Percentiles rank a stretch among this genome's conserved stretches.
phyloP scores from a whole-genome alignment of 2,888 invertebrate genomes.

The Chesias legatella region DNA sequence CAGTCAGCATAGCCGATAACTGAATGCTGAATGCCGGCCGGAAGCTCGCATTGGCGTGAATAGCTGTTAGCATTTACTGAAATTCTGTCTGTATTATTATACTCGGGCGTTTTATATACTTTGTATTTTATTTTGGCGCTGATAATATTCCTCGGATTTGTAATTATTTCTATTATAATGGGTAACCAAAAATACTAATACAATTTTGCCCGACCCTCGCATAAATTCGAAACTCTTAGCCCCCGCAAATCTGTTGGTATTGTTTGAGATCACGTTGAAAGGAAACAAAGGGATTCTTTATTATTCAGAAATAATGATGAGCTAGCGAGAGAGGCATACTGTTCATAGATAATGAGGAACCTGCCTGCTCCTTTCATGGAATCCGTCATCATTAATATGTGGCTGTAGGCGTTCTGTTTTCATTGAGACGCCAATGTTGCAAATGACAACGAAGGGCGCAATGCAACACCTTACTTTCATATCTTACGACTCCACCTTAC shows the following conservation, averaged over 20 bases:
- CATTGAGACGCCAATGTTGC: conserved; percentile 70
- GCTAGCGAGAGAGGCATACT: conserved; percentile 41
- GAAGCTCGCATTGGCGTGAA: conserved; percentile 44
- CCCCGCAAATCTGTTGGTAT: conserved; percentile 20
- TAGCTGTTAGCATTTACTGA: conserved; percentile 36
- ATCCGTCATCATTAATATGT: conserved; percentile 73
- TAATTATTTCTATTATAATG: too few relatives aligned
- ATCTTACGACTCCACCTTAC: conserved; percentile 4
- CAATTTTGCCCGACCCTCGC: conserved; percentile 18
- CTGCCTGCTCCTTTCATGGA: conserved; percentile 61
- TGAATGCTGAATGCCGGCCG: conserved; percentile 45
- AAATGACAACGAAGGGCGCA: conserved; percentile 51
- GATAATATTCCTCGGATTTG: too few relatives aligned
- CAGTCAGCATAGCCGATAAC: conserved; percentile 31
- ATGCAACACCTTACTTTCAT: conserved; percentile 31
- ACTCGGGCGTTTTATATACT: conserved; percentile 8
- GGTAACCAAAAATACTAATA: conserved; percentile 22
- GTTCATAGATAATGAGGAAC: conserved; percentile 67
- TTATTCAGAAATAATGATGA: conserved; percentile 52
- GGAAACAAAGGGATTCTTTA: conserved; percentile 34
- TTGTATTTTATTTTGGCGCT: too few relatives aligned
- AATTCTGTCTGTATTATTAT: conserved; percentile 33
- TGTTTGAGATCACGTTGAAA: conserved; percentile 28
- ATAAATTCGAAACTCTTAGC: conserved; percentile 22
- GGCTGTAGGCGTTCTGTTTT: conserved; percentile 64